Base-by-base conservation (phyloP, 2,888 invertebrate genomes). In the Brachyptera risi region DNA sequence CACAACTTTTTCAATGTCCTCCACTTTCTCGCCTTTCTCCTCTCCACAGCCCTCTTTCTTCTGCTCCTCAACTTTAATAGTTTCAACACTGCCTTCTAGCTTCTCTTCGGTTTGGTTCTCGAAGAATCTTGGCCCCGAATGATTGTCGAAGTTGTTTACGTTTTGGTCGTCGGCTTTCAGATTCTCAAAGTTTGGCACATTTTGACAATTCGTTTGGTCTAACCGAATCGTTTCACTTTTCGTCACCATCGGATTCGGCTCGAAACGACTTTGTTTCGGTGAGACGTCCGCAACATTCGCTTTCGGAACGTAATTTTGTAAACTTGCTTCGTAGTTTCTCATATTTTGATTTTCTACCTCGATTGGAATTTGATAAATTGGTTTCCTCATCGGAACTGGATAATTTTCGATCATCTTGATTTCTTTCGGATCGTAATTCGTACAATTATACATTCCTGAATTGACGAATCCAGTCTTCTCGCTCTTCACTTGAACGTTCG, bases 401-500 rank as follows among this genome's bases (percentile, higher is more conserved):
- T 47, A 47, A 13, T 19, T 19, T n/a, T 47, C 47, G 11, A 24
- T 24, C 47, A 47, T 47, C 21, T 47, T 47, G 19, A 47, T 4
- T n/a, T 37, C 37, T 9, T 19, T 35, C 3, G 17, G 15, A 13
- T 54, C 54, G 37, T 35, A 54, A 21, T 19, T 21, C 19, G 19
- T 2, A 37, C 54, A 54, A n/a, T 37, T 37, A 37, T 54, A 54
- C 7, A 11, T 19, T 3, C 19, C 2, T 13, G 21, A 4, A 3
- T 17, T 17, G n/a, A 19, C 42, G 19, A 15, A 42, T 21, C 19
- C 42, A 1, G n/a, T 17, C 42, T 42, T 42, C 47, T 54, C 54
- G 54, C 54, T 54, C 23, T 54, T 54, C 35, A 54, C 54, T 21
- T 54, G 54, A 1, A 54, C 19, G 21, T 54, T 35, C 19, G 35